A percentile compares a stretch with the other conserved stretches of the same genome.
These are phyloP conservation scores for Platycnemis pennipes DNA, from an alignment of 2,888 invertebrate genomes.

Conservation along the genomic window DNA sequence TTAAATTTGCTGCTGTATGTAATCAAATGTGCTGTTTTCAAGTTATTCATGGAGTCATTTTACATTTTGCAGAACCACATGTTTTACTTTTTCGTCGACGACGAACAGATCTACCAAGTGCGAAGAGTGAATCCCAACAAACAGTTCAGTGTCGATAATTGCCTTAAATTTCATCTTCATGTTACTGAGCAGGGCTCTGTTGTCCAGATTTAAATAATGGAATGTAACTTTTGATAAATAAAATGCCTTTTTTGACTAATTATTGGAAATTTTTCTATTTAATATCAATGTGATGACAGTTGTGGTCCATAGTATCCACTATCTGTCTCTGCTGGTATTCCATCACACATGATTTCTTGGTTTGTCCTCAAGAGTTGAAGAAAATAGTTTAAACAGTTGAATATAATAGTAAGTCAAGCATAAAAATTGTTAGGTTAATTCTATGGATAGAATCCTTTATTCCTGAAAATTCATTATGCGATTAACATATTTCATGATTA, in stretches of 20 bases:
- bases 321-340: too few species aligned
- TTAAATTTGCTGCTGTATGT: neutral
- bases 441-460: too few species aligned
- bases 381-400: too few species aligned
- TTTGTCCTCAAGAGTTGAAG: too few species aligned
- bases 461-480: too few species aligned
- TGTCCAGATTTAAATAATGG: neutral
- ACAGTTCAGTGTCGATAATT: conserved; percentile 40
- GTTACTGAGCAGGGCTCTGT: neutral
- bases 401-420: too few species aligned
- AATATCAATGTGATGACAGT: too few species aligned
- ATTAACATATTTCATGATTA: too few species aligned
- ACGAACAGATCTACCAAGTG: conserved; percentile 72
- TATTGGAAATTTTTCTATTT: neutral
- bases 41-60: neutral
- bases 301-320: too few species aligned
- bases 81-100: conserved; percentile 90
- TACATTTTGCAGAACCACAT: conserved; percentile 86
- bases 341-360: too few species aligned
- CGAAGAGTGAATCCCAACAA: neutral
- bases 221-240: neutral
- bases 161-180: neutral
- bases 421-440: too few species aligned
- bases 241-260: neutral
- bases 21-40: neutral